Conservation (phyloP, 2,888 invertebrate genomes). For the Archips xylosteana region DNA sequence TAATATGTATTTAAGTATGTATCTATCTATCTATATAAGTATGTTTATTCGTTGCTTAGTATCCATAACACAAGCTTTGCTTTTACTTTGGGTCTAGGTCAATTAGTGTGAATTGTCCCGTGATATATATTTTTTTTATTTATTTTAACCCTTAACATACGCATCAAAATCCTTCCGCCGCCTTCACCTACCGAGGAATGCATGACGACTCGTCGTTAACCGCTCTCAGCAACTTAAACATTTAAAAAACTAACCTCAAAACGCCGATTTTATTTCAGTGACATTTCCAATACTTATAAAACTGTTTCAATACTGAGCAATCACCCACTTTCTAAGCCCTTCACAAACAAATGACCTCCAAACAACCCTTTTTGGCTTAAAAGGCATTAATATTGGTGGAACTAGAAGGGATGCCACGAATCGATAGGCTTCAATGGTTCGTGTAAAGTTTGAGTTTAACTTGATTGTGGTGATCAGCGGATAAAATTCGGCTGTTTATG, state of each 20-base stretch:
- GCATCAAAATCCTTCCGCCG: no score
- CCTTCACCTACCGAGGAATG: no score
- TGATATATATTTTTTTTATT: no score
- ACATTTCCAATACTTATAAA: constrained; percentile 1
- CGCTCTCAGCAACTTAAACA: no score
- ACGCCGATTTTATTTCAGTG: not conserved
- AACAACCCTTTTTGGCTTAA: constrained; percentile 18
- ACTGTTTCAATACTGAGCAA: not conserved
- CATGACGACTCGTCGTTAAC: no score
- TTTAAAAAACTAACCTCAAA: not conserved
- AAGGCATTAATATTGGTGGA: constrained; percentile 9
- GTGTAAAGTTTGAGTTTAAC: not conserved
- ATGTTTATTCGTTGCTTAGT: no score
- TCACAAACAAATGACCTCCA: constrained; percentile 12
- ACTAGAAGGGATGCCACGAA: constrained; percentile 2
- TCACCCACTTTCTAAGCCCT: constrained; percentile 1
- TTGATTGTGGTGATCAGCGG: not conserved
- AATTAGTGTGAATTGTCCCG: no score
- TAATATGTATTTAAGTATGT: no score
- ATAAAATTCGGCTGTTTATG: not conserved
- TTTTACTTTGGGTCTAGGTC: no score
- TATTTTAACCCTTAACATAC: no score
- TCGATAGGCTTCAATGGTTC: constrained; percentile 6
- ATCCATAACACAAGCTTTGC: no score
- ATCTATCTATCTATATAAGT: no score